Percentiles rank a stretch among this genome's conserved stretches.
These are phyloP conservation scores for Coccyzus lansbergi DNA, from an alignment of 2,797 vertebrate species.

Conservation along the genomic window DNA sequence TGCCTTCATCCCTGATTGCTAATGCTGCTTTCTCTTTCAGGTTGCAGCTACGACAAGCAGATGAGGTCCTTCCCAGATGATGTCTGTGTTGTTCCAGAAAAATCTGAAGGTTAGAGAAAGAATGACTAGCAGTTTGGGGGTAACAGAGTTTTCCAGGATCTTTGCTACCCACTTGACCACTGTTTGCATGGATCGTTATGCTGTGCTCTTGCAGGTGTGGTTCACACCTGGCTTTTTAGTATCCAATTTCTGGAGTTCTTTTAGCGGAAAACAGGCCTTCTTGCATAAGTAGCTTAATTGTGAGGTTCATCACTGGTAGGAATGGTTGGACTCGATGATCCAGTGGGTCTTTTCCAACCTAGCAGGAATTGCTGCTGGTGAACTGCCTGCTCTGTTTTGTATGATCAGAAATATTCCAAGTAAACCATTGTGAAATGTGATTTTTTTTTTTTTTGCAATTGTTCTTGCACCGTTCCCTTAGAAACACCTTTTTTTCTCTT, in stretches of 20 bases:
- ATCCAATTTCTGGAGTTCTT: background rate
- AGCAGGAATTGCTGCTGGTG: background rate
- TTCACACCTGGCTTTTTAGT: background rate
- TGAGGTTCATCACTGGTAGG: background rate
- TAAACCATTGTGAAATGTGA: background rate
- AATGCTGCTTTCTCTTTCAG: conserved; percentile 68
- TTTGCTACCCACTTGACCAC: background rate
- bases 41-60: conserved; percentile 88
- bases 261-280: background rate
- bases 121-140: background rate
- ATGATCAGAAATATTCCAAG: background rate
- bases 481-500: background rate
- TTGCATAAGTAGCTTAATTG: background rate
- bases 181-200: fast-evolving
- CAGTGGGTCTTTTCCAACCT: too few species aligned
- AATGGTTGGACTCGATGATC: too few species aligned
- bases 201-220: background rate
- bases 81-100: conserved; percentile 94
- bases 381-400: background rate
- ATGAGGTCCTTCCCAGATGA: conserved; percentile 81
- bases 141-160: background rate
- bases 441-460: background rate
- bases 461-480: background rate
- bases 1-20: background rate
- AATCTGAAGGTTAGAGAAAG: conserved; percentile 89